Percentiles rank a stretch among this genome's conserved stretches.
Conservation (phyloP, 2,113 vertebrate genomes). For the Todiramphus chloris region DNA sequence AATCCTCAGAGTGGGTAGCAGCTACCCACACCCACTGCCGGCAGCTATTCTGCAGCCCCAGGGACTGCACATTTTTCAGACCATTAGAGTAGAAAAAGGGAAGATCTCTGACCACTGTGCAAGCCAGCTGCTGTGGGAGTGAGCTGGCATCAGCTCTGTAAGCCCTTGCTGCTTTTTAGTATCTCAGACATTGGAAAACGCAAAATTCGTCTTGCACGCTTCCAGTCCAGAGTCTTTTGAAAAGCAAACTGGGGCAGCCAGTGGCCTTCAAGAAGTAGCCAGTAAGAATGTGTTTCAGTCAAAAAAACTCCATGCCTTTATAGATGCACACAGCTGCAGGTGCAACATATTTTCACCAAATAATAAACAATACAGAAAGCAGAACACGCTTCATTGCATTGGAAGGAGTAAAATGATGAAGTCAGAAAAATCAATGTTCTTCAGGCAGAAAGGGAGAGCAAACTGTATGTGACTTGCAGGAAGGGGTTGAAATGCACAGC, state of each 20-base stretch:
- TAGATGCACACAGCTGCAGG: neutral
- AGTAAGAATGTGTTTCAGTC: neutral
- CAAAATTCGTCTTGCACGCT: neutral
- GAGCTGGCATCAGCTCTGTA: neutral
- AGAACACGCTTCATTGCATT: neutral
- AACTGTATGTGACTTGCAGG: neutral
- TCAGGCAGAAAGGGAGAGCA: neutral
- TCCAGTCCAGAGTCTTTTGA: neutral
- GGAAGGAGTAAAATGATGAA: neutral
- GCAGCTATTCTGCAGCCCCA: neutral
- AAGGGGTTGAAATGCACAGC: neutral
- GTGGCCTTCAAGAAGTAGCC: neutral
- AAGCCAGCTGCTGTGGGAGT: neutral
- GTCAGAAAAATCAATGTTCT: neutral
- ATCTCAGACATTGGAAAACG: neutral
- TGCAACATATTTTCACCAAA: neutral
- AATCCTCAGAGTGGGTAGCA: neutral
- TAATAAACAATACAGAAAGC: neutral
- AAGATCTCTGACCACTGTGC: neutral
- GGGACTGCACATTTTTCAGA: neutral
- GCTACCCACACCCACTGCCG: rapidly evolving
- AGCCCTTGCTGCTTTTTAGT: neutral
- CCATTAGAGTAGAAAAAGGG: neutral
- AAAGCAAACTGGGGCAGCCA: neutral
- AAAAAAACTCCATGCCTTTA: neutral